Evolutionary conservation across 2,888 invertebrate genomes (phyloP).

Genomic region (Eurytoma californica): DNA sequence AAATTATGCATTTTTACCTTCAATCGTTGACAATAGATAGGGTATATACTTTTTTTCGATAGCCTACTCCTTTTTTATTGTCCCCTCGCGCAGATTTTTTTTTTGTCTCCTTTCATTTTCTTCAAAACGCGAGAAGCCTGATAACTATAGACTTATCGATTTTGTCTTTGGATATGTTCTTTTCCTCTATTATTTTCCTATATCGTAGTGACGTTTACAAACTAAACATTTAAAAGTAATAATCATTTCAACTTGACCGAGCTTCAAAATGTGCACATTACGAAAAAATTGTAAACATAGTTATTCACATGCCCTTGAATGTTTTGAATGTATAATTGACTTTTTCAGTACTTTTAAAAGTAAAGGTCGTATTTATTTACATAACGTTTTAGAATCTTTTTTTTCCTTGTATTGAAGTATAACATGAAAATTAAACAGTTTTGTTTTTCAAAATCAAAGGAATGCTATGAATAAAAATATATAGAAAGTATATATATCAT

Average conservation of each 20-base stretch:
- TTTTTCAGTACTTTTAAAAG: no score
- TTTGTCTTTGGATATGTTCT: not conserved
- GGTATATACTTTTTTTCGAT: not conserved
- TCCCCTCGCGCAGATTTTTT: not conserved
- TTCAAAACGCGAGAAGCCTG: constrained; percentile 7
- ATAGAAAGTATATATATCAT: not conserved
- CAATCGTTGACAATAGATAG: no score
- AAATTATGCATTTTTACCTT: no score
- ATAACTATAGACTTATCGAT: constrained; percentile 21
- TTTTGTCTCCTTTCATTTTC: not conserved
- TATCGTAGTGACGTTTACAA: not conserved
- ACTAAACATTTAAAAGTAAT: no score
- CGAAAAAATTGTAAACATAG: not conserved
- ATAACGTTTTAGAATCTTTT: no score
- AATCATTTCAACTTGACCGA: not conserved
- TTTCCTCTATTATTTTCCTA: not conserved
- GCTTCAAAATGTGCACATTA: not conserved
- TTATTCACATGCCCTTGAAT: no score
- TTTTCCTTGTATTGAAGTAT: no score
- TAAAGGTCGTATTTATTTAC: no score
- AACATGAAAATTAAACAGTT: no score
- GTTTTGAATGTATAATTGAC: no score
- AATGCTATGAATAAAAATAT: no score
- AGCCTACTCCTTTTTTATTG: not conserved
- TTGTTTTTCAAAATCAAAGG: no score